phyloP scores from a whole-genome alignment of 2,888 invertebrate genomes.

The Isoperla grammatica region DNA sequence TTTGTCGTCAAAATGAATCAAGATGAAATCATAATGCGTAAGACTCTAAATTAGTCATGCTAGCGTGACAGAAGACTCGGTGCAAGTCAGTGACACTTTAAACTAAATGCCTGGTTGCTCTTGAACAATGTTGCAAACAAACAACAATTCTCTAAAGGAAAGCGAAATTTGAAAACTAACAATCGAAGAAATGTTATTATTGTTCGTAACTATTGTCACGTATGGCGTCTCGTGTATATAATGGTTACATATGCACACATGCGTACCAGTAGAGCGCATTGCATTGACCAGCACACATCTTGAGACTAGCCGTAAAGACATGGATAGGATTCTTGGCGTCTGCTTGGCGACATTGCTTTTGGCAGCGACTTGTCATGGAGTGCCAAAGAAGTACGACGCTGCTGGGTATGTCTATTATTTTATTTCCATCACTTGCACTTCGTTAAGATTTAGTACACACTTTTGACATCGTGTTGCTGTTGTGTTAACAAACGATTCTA shows the following conservation, averaged over 20 bases:
- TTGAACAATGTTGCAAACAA: neutral
- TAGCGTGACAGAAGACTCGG: too few species aligned
- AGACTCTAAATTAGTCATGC: too few species aligned
- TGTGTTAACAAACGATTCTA: too few species aligned
- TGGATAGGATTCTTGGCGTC: too few species aligned
- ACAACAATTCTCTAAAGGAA: neutral
- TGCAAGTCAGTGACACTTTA: too few species aligned
- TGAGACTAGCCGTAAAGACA: too few species aligned
- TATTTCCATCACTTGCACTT: too few species aligned
- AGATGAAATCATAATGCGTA: too few species aligned
- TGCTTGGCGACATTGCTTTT: neutral
- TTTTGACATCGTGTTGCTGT: too few species aligned
- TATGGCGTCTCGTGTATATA: neutral
- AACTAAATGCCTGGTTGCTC: neutral
- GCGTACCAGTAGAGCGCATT: neutral
- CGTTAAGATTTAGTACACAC: too few species aligned
- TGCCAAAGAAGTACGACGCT: neutral
- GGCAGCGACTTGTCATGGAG: neutral
- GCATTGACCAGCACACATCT: too few species aligned
- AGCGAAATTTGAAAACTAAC: neutral
- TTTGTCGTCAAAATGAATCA: too few species aligned
- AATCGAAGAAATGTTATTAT: neutral
- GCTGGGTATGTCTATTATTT: neutral
- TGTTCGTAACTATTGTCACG: neutral
- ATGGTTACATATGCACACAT: neutral